These are phyloP conservation scores for Thalassophryne amazonica DNA, from an alignment of 2,797 vertebrate species.

Conservation along the genomic window DNA sequence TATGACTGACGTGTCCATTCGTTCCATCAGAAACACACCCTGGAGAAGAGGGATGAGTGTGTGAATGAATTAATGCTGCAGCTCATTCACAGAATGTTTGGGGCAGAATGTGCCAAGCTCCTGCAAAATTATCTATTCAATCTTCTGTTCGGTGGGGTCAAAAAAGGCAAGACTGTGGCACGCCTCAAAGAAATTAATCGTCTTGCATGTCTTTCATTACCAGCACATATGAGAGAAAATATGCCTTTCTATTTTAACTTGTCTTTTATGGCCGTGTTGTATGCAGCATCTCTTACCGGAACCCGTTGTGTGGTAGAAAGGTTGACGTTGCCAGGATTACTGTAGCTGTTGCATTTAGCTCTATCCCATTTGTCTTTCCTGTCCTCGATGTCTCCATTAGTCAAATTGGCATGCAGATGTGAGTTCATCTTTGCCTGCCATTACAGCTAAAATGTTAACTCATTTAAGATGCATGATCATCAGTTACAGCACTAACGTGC, in stretches of 20 bases:
- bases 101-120: conserved; percentile 35
- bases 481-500: conserved; percentile 53
- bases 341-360: conserved; percentile 23
- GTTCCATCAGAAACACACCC: conserved; percentile 23
- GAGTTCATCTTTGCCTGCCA: conserved; percentile 53
- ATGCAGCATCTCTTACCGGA: conserved; percentile 12
- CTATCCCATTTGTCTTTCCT: conserved; percentile 47
- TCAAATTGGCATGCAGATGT: conserved; percentile 37
- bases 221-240: conserved; percentile 41
- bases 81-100: conserved; percentile 32
- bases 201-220: conserved; percentile 48
- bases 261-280: neutral
- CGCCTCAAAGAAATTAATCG: conserved; percentile 65
- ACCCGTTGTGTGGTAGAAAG: conserved; percentile 12
- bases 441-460: conserved; percentile 64
- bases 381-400: conserved; percentile 44
- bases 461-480: conserved; percentile 61
- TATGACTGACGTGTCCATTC: conserved; percentile 36
- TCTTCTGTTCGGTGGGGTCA: conserved; percentile 49
- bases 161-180: conserved; percentile 47
- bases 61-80: conserved; percentile 36
- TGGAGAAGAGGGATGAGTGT: conserved; percentile 12
- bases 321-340: conserved; percentile 23
- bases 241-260: conserved; percentile 22
- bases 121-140: conserved; percentile 63